Evolutionary conservation across 2,888 invertebrate species (phyloP), one percentile per base, ranked within the genome.

Genomic region (Drosophila greeni): DNA sequence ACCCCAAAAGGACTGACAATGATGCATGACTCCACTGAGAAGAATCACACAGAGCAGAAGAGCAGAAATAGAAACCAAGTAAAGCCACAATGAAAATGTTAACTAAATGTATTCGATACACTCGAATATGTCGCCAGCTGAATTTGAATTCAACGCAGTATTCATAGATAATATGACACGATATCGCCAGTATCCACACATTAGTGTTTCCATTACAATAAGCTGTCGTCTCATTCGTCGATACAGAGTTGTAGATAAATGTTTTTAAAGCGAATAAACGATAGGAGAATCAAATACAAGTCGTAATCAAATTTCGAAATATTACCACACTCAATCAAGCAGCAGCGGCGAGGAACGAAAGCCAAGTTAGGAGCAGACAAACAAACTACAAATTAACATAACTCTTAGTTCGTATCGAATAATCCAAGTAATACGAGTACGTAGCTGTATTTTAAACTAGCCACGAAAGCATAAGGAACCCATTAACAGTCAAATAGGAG

Each of bases 31-130:
- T 68, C 58, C 49, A 53, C 47, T 37, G 58, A 49, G 36, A 48
- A 43, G n/a, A 42, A 16, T 55, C 20, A 55, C 26, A 33, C 16
- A 49, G 29, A 39, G 5, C 33, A 37, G n/a, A 31, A 47, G 48
- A 37, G 4, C 33, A 18, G 11, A 47, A 52, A 61, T 43, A 42
- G 49, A 61, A 52, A 58, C 26, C 37, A 54, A 71, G 45, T 60
- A 53, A 54, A 66, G 71, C 62, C 62, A 62, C 62, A 70, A 73
- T 66, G 66, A 80, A 73, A 37, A 85, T 85, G 85, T 85, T 85
- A 80, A 80, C 85, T 80, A 85, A 81, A 84, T 84, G 73, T 85
- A 84, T 83, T 85, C 65, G 69, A 82, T 79, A 48, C 52, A 58
- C 49, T 51, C 56, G 66, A 70, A 53, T 61, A 66, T 59, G 36